A percentile compares a stretch with the other conserved stretches of the same genome.
Conservation (phyloP, 2,113 vertebrate species). For the Calypte anna region DNA sequence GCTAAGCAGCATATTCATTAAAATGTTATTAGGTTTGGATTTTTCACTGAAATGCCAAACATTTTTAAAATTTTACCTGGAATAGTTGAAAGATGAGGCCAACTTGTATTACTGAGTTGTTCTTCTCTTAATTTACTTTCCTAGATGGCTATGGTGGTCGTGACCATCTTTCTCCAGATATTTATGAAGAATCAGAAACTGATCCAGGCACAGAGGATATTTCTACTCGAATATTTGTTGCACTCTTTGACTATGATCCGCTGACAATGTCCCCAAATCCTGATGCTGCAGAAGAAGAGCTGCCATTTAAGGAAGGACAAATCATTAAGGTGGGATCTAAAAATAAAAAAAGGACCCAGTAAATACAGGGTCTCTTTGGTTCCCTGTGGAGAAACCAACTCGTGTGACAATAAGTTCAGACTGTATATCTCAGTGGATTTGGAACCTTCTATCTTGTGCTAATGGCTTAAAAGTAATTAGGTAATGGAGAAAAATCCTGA, state of each 20-base stretch:
- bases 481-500: not conserved
- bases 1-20: not conserved
- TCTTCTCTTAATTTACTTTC: not conserved
- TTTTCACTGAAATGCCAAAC: not conserved
- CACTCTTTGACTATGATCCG: constrained; percentile 95
- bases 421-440: not conserved
- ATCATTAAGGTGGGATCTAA: constrained; percentile 89
- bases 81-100: not conserved
- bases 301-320: constrained; percentile 97
- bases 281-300: constrained; percentile 92
- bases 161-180: constrained; percentile 85
- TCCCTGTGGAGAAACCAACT: not conserved
- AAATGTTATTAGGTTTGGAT: not conserved
- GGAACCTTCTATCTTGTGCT: not conserved
- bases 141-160: constrained; percentile 86
- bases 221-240: constrained; percentile 89
- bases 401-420: not conserved
- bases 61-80: not conserved
- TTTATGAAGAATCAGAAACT: constrained; percentile 90
- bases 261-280: constrained; percentile 98
- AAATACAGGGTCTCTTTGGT: not conserved
- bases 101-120: not conserved
- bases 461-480: not conserved
- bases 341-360: accelerated
- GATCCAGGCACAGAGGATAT: constrained; percentile 83